Percentiles rank a stretch among this genome's conserved stretches.
phyloP scores from a whole-genome alignment of 1,140 invertebrate species.

The Papilio polyxenes region DNA sequence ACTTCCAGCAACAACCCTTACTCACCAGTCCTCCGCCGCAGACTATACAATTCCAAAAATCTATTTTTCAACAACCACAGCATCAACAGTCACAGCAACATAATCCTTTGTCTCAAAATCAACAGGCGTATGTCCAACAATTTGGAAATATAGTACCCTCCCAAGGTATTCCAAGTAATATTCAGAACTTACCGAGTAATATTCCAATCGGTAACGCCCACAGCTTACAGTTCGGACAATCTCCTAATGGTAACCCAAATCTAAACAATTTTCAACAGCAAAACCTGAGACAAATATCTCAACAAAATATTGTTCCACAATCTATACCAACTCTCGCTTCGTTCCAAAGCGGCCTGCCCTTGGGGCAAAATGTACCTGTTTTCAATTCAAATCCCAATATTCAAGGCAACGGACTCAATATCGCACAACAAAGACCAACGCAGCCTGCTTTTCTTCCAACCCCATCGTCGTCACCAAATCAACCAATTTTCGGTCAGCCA shows the following conservation, averaged over 20 bases:
- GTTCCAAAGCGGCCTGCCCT: conserved; percentile 59
- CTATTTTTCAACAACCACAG: conserved; percentile 57
- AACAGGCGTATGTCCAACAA: conserved; percentile 65
- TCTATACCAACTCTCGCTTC: conserved; percentile 63
- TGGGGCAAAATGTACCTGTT: conserved; percentile 53
- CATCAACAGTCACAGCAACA: conserved; percentile 31
- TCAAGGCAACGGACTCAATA: conserved; percentile 52
- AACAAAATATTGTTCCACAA: conserved; percentile 63
- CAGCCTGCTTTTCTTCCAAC: conserved; percentile 76
- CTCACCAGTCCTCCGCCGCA: conserved; percentile 57
- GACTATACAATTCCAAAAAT: conserved; percentile 63
- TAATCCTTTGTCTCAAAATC: conserved; percentile 47
- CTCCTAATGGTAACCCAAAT: conserved; percentile 50
- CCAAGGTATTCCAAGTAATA: conserved; percentile 57
- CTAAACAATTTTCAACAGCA: conserved; percentile 64
- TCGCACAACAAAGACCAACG: conserved; percentile 70
- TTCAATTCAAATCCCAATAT: conserved; percentile 63
- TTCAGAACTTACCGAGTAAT: conserved; percentile 52
- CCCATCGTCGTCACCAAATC: conserved; percentile 60
- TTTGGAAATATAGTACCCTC: conserved; percentile 65
- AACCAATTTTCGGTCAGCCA: conserved; percentile 62
- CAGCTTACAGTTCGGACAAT: conserved; percentile 61
- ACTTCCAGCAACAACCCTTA: conserved; percentile 60
- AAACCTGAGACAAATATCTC: conserved; percentile 57
- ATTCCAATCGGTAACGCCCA: conserved; percentile 57